Conservation (phyloP, 2,113 vertebrate genomes). For the Melanocharis versteri region DNA sequence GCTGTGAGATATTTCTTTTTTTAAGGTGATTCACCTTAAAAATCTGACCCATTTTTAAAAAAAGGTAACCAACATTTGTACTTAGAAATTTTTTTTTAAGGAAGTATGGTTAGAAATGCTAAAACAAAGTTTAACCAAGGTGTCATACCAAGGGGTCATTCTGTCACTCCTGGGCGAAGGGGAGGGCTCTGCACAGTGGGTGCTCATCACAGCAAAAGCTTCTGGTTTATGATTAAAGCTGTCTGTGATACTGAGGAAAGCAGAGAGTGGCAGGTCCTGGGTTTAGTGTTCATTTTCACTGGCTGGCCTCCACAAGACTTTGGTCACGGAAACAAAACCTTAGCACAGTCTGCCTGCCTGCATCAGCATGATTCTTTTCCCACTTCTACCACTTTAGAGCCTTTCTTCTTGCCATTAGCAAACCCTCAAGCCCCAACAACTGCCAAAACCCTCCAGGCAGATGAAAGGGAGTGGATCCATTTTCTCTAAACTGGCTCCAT, state of each 20-base stretch:
- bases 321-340: background rate
- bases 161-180: background rate
- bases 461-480: constrained; percentile 80
- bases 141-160: background rate
- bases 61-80: background rate
- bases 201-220: rapidly evolving
- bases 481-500: constrained; percentile 75
- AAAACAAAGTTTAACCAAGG: background rate
- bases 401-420: constrained; percentile 64
- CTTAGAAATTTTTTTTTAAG: background rate
- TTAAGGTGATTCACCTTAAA: background rate
- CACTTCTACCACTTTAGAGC: constrained; percentile 28
- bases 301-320: background rate
- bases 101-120: background rate
- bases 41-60: rapidly evolving
- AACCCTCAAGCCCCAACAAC: constrained; percentile 8
- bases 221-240: background rate
- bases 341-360: background rate
- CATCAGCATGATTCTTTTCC: constrained; percentile 25
- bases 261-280: background rate
- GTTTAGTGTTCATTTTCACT: background rate
- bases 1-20: background rate
- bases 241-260: background rate
- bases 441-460: constrained; percentile 55
- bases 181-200: background rate